These are phyloP conservation scores for Oreochromis niloticus DNA, from an alignment of 2,113 vertebrate genomes.

Conservation along the genomic window DNA sequence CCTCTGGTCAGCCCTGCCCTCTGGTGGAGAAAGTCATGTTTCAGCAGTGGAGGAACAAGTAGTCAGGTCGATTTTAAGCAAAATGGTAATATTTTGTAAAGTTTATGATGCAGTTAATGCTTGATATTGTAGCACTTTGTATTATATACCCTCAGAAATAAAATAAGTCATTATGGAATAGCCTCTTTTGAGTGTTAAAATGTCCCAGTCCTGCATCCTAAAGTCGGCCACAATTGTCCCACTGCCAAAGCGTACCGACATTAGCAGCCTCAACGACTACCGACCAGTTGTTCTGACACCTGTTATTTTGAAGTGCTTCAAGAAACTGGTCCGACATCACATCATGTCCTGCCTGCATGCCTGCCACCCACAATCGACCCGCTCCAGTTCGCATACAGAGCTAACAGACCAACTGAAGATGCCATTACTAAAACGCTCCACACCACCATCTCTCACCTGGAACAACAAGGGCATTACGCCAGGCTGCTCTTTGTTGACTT, in stretches of 20 bases:
- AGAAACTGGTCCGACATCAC: background rate
- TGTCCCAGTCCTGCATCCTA: background rate
- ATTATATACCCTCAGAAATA: background rate
- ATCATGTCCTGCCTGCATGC: background rate
- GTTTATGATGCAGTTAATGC: background rate
- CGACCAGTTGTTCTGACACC: background rate
- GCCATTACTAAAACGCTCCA: background rate
- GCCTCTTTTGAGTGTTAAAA: background rate
- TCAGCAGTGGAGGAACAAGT: background rate
- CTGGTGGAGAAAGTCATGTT: background rate
- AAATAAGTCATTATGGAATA: background rate
- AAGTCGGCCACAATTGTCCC: background rate
- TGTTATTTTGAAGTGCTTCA: background rate
- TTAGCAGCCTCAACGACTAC: background rate
- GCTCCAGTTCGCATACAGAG: background rate
- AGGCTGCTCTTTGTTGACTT: background rate
- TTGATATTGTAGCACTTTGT: background rate
- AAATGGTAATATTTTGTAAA: background rate
- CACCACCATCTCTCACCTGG: background rate
- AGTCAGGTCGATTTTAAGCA: background rate
- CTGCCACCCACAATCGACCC: background rate
- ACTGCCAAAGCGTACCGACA: background rate
- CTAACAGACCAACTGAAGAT: background rate
- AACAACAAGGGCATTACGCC: accelerated
- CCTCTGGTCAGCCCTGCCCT: constrained; percentile 5